Conservation (phyloP, 2,797 vertebrate genomes). For the Ara ararauna region DNA sequence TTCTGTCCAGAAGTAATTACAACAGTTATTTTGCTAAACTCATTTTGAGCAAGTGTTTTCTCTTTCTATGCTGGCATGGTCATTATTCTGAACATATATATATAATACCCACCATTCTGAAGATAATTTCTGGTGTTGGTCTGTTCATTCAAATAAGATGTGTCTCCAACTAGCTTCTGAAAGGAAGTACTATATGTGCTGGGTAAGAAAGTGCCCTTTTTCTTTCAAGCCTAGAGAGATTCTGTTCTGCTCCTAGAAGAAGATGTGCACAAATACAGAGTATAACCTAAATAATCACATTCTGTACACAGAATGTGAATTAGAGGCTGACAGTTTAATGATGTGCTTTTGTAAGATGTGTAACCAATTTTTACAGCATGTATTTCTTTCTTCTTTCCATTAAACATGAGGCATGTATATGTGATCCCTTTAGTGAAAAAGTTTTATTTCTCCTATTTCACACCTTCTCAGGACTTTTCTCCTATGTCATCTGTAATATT, state of each 20-base stretch:
- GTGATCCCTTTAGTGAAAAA: neutral
- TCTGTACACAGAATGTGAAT: neutral
- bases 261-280: neutral
- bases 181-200: neutral
- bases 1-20: neutral
- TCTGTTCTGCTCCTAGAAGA: neutral
- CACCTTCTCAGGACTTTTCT: neutral
- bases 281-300: neutral
- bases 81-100: neutral
- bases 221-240: neutral
- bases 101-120: neutral
- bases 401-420: neutral
- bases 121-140: neutral
- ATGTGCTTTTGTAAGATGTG: neutral
- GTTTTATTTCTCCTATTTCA: neutral
- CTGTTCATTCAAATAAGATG: conserved; percentile 4
- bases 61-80: neutral
- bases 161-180: neutral
- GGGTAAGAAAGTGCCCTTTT: neutral
- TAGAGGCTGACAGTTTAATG: neutral
- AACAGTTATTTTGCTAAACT: neutral
- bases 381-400: neutral
- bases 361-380: neutral
- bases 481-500: neutral
- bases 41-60: neutral